phyloP scores from a whole-genome alignment of 2,113 vertebrate genomes.

The Danionella cerebrum region DNA sequence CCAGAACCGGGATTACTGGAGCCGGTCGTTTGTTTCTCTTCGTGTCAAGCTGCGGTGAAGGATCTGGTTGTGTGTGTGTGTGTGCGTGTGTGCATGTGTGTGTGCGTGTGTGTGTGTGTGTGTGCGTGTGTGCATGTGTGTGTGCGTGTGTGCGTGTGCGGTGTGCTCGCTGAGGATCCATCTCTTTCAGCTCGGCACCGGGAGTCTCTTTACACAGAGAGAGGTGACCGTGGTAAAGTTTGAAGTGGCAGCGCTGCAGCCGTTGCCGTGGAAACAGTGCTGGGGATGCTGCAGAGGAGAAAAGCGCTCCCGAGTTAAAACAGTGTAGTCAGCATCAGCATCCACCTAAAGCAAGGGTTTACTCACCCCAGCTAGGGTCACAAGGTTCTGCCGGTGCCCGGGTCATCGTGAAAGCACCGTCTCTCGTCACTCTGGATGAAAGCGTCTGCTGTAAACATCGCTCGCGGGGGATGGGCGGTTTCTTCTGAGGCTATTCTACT shows the following conservation, averaged over 20 bases:
- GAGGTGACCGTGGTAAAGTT: conserved; percentile 15
- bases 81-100: not conserved
- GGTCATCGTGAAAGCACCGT: no score
- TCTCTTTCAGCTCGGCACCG: not conserved
- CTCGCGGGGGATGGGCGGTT: no score
- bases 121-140: not conserved
- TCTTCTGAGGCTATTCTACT: no score
- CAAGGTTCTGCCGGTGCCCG: no score
- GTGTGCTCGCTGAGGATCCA: not conserved
- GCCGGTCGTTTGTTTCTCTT: no score
- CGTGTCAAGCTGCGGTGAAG: no score
- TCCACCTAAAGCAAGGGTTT: no score
- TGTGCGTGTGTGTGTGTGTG: not conserved
- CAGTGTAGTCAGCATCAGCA: not conserved
- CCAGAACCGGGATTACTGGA: no score
- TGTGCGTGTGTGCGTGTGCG: no score
- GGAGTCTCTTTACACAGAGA: not conserved
- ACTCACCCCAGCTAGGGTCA: not conserved
- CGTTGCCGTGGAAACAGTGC: conserved; percentile 54
- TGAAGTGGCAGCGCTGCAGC: conserved; percentile 17
- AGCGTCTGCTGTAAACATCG: no score
- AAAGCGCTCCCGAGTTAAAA: not conserved
- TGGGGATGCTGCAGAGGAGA: conserved; percentile 2
- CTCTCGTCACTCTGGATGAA: no score
- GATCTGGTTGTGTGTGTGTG: not conserved